These are phyloP conservation scores for Colossoma macropomum DNA, from an alignment of 2,113 vertebrate genomes.

Conservation along the genomic window DNA sequence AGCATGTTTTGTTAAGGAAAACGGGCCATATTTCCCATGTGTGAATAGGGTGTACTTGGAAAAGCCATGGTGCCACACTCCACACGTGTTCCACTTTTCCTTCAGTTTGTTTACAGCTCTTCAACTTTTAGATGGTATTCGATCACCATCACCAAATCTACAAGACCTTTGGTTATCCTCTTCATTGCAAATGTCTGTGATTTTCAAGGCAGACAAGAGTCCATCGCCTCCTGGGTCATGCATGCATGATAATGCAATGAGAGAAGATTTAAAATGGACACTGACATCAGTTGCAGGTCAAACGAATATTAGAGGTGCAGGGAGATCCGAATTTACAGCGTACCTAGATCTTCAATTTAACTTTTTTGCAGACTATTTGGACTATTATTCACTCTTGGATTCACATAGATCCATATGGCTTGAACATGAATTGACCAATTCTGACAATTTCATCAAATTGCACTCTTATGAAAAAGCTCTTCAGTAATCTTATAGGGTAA, in stretches of 20 bases:
- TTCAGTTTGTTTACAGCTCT: neutral
- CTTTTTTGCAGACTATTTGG: neutral
- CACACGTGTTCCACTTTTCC: neutral
- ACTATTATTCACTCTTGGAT: neutral
- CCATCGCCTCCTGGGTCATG: neutral
- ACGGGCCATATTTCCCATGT: neutral
- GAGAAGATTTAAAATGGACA: conserved; percentile 47
- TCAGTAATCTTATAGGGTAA: too few species aligned
- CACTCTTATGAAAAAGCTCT: too few species aligned
- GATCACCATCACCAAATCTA: neutral
- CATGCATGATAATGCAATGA: conserved; percentile 42
- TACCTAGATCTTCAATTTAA: neutral
- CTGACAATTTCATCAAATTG: too few species aligned
- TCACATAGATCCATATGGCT: neutral
- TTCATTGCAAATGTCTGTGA: neutral
- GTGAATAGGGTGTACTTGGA: neutral
- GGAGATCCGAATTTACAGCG: neutral
- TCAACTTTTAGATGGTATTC: neutral
- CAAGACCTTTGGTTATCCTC: neutral
- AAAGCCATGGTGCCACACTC: neutral
- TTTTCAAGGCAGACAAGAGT: neutral
- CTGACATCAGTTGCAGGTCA: conserved; percentile 32
- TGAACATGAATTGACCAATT: too few species aligned
- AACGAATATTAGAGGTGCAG: conserved; percentile 53
- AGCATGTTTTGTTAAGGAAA: conserved; percentile 17